Percentiles rank a stretch among this genome's conserved stretches.
Conservation (phyloP, 2,797 vertebrate species). For the Brachyrhaphis roseni region DNA sequence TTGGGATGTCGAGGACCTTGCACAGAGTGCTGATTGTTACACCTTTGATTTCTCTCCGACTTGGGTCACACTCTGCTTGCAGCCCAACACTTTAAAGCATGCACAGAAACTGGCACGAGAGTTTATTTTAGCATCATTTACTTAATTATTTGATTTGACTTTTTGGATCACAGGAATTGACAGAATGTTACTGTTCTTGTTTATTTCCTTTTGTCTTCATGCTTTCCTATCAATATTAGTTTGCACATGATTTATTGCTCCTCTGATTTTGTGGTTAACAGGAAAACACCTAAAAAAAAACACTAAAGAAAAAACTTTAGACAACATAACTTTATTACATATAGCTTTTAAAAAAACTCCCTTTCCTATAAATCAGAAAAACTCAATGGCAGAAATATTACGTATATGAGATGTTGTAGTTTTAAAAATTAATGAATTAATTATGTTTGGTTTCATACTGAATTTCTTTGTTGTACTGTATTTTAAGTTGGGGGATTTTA, state of each 20-base stretch:
- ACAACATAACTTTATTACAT: background rate
- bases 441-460: background rate
- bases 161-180: background rate
- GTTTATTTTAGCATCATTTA: background rate
- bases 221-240: background rate
- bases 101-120: background rate
- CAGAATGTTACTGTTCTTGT: background rate
- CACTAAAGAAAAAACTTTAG: background rate
- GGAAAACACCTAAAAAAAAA: background rate
- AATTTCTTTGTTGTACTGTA: background rate
- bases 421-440: background rate
- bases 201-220: background rate
- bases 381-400: background rate
- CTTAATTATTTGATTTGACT: background rate
- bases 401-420: background rate
- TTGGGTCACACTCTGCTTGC: background rate
- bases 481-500: background rate
- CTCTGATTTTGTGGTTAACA: background rate
- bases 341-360: background rate
- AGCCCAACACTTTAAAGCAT: slow-evolving; percentile 1
- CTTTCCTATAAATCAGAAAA: background rate
- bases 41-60: slow-evolving; percentile 56
- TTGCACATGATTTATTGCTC: background rate
- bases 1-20: slow-evolving; percentile 74
- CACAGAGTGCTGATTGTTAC: slow-evolving; percentile 65